Conservation (phyloP, 2,797 vertebrate species). For the Enteromius thamalakanensis region DNA sequence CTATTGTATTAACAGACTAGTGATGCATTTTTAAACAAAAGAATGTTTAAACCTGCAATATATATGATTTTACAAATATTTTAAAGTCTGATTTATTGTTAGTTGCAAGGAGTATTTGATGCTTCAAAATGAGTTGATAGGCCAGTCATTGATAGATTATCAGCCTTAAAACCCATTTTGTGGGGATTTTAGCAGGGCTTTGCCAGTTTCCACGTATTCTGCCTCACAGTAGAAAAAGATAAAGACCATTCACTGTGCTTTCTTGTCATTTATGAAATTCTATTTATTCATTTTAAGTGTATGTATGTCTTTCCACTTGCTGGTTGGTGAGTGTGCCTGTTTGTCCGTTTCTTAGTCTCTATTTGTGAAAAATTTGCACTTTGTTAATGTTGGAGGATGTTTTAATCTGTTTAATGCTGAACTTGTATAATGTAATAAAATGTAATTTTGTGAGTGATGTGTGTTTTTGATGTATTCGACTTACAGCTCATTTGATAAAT, state of each 20-base stretch:
- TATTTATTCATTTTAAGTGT: conserved; percentile 36
- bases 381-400: conserved; percentile 80
- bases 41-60: background rate
- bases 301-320: background rate
- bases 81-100: conserved; percentile 8
- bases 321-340: background rate
- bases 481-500: background rate
- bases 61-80: conserved; percentile 28
- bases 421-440: conserved; percentile 63
- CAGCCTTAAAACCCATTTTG: background rate
- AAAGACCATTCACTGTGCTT: conserved; percentile 33
- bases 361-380: conserved; percentile 68
- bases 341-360: background rate
- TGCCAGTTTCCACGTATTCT: background rate
- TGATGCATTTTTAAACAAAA: background rate
- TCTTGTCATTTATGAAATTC: background rate
- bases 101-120: background rate
- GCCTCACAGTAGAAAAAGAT: background rate
- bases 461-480: background rate
- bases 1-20: background rate
- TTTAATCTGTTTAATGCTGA: conserved; percentile 49
- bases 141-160: background rate
- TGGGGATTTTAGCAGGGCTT: background rate
- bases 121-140: background rate
- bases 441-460: background rate